Percentiles rank a stretch among this genome's conserved stretches.
Conservation (phyloP, 1,140 invertebrate species). For the Propsilocerus akamusi region DNA sequence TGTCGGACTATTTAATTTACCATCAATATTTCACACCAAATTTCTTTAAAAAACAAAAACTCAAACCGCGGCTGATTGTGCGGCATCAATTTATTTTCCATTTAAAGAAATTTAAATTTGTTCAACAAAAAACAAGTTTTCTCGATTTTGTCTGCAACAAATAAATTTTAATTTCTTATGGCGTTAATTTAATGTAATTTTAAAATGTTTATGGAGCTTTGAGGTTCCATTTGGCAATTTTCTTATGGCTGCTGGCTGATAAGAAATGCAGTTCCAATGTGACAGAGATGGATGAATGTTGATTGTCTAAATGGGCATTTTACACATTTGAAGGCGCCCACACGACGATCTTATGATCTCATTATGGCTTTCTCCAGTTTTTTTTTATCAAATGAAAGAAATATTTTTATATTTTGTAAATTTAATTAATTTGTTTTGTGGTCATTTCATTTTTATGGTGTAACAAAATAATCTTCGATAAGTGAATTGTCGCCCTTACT, state of each 20-base stretch:
- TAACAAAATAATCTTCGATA: background rate
- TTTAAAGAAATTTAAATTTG: too few relatives aligned
- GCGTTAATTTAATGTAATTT: slow-evolving; percentile 2
- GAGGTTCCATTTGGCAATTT: slow-evolving; percentile 2
- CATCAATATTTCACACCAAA: too few relatives aligned
- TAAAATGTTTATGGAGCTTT: slow-evolving; percentile 1
- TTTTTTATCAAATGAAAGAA: background rate
- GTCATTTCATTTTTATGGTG: slow-evolving; percentile 3
- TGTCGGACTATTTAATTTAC: too few relatives aligned
- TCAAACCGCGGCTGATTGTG: too few relatives aligned
- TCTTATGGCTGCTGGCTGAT: background rate
- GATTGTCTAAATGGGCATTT: background rate
- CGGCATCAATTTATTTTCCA: too few relatives aligned
- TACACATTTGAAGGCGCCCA: background rate
- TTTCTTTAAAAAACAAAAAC: too few relatives aligned
- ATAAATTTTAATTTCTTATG: slow-evolving; percentile 3
- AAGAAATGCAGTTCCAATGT: slow-evolving; percentile 1
- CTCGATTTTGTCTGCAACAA: background rate
- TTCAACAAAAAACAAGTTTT: background rate
- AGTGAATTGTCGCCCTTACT: background rate
- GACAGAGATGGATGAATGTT: slow-evolving; percentile 2
- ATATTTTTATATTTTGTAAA: background rate
- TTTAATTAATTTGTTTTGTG: slow-evolving; percentile 3
- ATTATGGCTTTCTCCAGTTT: background rate
- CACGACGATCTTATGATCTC: background rate